Evolutionary conservation across 2,888 invertebrate genomes (phyloP).

Genomic region (Eristalis pertinax): DNA sequence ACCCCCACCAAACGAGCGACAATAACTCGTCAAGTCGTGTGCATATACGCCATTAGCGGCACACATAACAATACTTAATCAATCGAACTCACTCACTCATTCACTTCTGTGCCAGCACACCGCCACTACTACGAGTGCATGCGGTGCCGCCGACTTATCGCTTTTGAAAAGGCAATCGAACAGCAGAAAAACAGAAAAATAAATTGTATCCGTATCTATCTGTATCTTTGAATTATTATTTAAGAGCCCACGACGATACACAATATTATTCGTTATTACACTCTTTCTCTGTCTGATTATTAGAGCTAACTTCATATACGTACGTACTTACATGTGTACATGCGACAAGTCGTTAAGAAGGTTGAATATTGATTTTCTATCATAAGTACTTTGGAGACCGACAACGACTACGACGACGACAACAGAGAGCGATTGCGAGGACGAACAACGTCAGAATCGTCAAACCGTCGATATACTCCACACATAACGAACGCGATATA

Average conservation of each 20-base stretch:
- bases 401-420: constrained; percentile 43
- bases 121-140: background rate
- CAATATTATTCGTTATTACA: background rate
- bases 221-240: constrained; percentile 10
- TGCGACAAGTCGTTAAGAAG: constrained; percentile 67
- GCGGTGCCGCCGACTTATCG: background rate
- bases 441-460: background rate
- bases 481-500: constrained; percentile 20
- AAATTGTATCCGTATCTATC: background rate
- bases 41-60: constrained; percentile 37
- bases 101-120: too few species aligned
- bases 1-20: background rate
- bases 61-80: constrained; percentile 60
- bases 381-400: constrained; percentile 70
- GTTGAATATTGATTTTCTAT: constrained; percentile 75
- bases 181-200: background rate
- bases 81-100: constrained; percentile 37
- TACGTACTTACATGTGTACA: constrained; percentile 16
- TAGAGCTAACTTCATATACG: background rate
- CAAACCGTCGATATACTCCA: background rate
- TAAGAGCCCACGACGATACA: background rate
- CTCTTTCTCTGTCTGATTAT: background rate
- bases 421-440: background rate
- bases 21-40: constrained; percentile 2
- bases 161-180: background rate